Base-by-base conservation (phyloP, 2,888 invertebrate genomes). In the Nebria salina region DNA sequence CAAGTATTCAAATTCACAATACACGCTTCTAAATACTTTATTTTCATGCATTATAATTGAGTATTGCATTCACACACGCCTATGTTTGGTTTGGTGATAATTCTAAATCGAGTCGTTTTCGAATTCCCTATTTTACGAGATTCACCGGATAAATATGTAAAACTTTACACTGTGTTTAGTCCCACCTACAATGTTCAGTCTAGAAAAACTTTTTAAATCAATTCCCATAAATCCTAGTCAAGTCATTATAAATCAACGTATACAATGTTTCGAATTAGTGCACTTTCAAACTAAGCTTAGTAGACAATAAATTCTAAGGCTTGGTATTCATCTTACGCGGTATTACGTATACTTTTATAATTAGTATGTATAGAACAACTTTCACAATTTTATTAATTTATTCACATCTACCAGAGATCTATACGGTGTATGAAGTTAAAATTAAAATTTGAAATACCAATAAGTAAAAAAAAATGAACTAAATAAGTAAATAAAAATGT, bases 251-350 rank as follows among this genome's bases (percentile, higher is more conserved):
- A 76, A 76, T 76, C 76, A 76, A 43, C 25, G 70, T 43, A 76
- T 70, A 54, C 76, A 76, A 70, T 70, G 76, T 76, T 76, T 42
- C 54, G 70, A 76, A 76, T 76, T 76, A 76, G 76, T 20, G 68
- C 70, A 76, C 76, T 76, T 76, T 54, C 54, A 54, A 54, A 54
- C 54, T 54, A 54, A 54, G 54, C 54, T 54, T 54, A 11, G 54
- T 54, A 54, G 54, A 54, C 54, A 54, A 54, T 54, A 54, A 54
- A 54, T 54, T 54, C 11, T 6, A 54, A 54, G 13, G 54, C 54
- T 54, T 13, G 54, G 4, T 13, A 11, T 11, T 8, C 54, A 11
- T 54, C 54, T 54, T 13, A 8, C 4, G 8, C 54, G 54, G 8
- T 54, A 54, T 54, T 54, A 54, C 4, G 54, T 54, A 11, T 54